Base-by-base conservation (phyloP, 2,797 vertebrate genomes). In the Streptopelia turtur region DNA sequence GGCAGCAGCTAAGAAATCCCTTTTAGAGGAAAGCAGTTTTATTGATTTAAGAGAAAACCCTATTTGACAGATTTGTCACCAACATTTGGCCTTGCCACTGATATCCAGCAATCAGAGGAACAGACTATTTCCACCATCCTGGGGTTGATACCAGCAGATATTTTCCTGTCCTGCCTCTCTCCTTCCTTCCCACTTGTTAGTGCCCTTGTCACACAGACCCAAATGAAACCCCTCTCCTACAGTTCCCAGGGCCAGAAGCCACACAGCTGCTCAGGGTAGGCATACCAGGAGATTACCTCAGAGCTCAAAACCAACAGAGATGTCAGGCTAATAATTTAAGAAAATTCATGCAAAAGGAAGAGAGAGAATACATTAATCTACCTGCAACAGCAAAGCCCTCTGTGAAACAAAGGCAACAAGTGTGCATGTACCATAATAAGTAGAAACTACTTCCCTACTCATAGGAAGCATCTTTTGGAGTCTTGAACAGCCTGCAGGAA, bases 391-490 rank as follows among this genome's bases (percentile, higher is more conserved):
- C 72, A 87, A 87, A 55, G 3, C 5, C 8, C 7, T 39, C 43
- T 50, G 18, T 81, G 33, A 78, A 89, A 22, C 37, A 45, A 35
- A 66, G 14, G 0, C 0, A 1, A 2, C 9, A n/a, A 88, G 9
- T 0, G 2, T 31, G 3, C 2, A 16, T 28, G 30, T 53, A 9
- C 24, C 57, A 0, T 9, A 6, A 1, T 21, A 16, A 56, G 2
- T 14, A 3, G 10, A 45, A 78, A 13, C 6, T 31, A 6, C 18
- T 72, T 37, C 37, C 13, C 27, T 57, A 3, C 6, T 20, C 15
- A 10, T 0, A 35, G 49, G 22, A 43, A 6, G 5, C 0, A 4
- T 41, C 35, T 79, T 30, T 50, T 35, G 57, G 21, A 55, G 30
- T 33, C 18, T 53, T 35, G 1, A 50, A 21, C 1, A 25, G 6